Percentiles rank a stretch among this genome's conserved stretches.
Evolutionary conservation across 2,888 invertebrate genomes (phyloP).

Genomic region (Latrodectus elegans): DNA sequence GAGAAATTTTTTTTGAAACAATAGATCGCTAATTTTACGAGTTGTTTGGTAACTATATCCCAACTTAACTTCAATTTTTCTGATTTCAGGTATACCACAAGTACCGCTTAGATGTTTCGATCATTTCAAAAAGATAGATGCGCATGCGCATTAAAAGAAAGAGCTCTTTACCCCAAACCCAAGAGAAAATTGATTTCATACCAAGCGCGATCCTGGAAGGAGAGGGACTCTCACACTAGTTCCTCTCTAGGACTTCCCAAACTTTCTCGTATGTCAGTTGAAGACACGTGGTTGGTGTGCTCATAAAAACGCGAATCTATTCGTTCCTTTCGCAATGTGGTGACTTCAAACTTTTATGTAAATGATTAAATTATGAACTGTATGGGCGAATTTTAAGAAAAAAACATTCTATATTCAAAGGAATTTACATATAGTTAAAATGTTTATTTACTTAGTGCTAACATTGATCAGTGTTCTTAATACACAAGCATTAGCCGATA

Average conservation of each 20-base stretch:
- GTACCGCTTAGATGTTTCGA: slow-evolving; percentile 1
- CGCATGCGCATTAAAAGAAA: slow-evolving; percentile 30
- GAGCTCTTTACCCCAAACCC: slow-evolving; percentile 27
- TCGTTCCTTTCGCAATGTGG: background rate
- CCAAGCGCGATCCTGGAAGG: slow-evolving; percentile 6
- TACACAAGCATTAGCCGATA: background rate
- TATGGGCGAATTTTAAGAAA: too few relatives aligned
- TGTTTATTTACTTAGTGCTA: background rate
- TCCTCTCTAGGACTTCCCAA: background rate
- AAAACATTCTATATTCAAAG: too few relatives aligned
- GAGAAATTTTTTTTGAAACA: too few relatives aligned
- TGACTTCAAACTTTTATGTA: too few relatives aligned
- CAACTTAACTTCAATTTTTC: too few relatives aligned
- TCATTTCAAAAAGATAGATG: background rate
- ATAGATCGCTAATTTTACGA: too few relatives aligned
- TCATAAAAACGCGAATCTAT: background rate
- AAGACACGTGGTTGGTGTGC: slow-evolving; percentile 36
- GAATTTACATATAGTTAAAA: background rate
- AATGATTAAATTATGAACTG: too few relatives aligned
- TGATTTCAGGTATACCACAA: slow-evolving; percentile 4
- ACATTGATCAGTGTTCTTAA: slow-evolving; percentile 5
- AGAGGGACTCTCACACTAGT: background rate
- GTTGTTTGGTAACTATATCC: too few relatives aligned
- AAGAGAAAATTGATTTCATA: slow-evolving; percentile 54
- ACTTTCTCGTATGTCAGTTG: slow-evolving; percentile 1